Base-by-base conservation (phyloP, 2,797 vertebrate species). In the Megaceryle alcyon region DNA sequence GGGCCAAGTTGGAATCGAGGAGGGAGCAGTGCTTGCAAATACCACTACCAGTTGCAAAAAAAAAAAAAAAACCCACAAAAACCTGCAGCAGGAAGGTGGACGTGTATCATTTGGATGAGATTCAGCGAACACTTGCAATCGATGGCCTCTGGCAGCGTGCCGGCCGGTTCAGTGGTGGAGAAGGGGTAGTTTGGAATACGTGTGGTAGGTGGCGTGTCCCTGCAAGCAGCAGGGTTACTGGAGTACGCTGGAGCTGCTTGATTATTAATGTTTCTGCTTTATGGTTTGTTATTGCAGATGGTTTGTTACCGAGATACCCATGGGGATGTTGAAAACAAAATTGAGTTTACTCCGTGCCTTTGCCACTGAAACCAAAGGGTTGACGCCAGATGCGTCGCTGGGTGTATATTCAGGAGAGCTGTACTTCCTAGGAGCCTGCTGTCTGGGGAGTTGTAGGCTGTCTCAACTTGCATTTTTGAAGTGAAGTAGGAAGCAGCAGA, bases 171-270 rank as follows among this genome's bases (percentile, higher is more conserved):
- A 1, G 64, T 29, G 61, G 26, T 2, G 28, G 82, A 77, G 88
- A 92, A 78, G 43, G 88, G 79, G 63, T 86, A 37, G 57, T 82
- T 90, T 39, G 48, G 92, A 92, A 68, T 86, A 33, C 3, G 72
- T 41, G 82, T 82, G 96, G 66, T 35, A 14, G 82, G 79, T 44
- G 64, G 37, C 26, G 7, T 94, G 97, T 97, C 95, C 76, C 89
- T 93, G 79, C 90, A 88, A 73, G 97, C 87, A 77, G 84, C 53
- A 51, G 90, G 68, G 64, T 84, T 91, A 72, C 4, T 60, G 77
- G 80, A 70, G 82, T 91, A 60, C 41, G 48, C 49, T 56, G 76
- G 79, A 91, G 88, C 57, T 77, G 41, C 72, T 65, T 88, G 39
- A 56, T 95, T 75, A 11, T 57, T 57, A 56, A 23, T 91, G 37